phyloP scores from a whole-genome alignment of 2,888 invertebrate species.

The Stenodema calcarata region DNA sequence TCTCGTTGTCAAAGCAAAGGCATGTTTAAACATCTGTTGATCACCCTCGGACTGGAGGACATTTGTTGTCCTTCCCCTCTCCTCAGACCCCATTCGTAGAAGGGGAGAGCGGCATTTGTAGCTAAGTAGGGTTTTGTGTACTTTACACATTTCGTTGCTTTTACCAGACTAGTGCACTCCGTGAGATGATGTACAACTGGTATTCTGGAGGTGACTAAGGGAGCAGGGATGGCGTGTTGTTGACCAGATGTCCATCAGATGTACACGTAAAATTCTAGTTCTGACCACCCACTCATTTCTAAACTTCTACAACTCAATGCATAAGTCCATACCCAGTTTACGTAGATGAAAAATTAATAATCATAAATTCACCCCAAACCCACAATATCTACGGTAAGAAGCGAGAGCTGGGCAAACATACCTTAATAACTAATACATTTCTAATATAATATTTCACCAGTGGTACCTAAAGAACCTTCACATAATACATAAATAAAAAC shows the following conservation, averaged over 20 bases:
- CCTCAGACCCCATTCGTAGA: neutral
- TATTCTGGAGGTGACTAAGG: neutral
- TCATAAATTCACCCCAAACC: too few species aligned
- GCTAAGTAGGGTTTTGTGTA: neutral
- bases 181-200: neutral
- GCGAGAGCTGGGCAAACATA: too few species aligned
- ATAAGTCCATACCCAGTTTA: too few species aligned
- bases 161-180: neutral
- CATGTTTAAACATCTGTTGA: slow-evolving; percentile 37
- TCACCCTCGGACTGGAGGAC: neutral
- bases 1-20: slow-evolving; percentile 14
- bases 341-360: too few species aligned
- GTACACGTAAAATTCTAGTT: neutral
- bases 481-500: too few species aligned
- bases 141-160: neutral
- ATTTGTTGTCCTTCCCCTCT: neutral
- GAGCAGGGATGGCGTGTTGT: neutral
- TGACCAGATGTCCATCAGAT: neutral
- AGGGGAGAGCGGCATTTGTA: neutral
- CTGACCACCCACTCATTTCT: too few species aligned
- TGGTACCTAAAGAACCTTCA: too few species aligned
- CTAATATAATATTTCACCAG: too few species aligned
- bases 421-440: too few species aligned
- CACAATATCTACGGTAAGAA: too few species aligned
- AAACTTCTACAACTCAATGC: too few species aligned